Conservation (phyloP, 2,888 invertebrate species). For the Aelia acuminata region DNA sequence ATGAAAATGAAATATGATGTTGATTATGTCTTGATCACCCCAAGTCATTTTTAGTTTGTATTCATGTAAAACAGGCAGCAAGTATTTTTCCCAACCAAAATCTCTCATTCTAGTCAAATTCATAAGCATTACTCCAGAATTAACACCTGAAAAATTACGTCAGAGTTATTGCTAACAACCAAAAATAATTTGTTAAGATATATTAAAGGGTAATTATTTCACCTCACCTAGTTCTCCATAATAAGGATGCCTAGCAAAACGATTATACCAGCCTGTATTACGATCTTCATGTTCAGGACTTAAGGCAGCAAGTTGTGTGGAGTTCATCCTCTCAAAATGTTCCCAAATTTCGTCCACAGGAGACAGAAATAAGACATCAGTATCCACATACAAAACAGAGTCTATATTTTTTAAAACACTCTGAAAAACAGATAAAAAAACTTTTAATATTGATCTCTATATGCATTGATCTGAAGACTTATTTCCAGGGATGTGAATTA, state of each 20-base stretch:
- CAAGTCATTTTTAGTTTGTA: constrained; percentile 91
- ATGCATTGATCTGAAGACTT: too few species aligned
- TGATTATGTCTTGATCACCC: constrained; percentile 98
- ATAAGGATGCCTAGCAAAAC: constrained; percentile 95
- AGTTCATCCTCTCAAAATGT: constrained; percentile 86
- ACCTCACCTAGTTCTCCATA: constrained; percentile 89
- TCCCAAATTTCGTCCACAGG: constrained; percentile 87
- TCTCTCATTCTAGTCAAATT: constrained; percentile 91
- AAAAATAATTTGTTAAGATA: background rate
- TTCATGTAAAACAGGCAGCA: constrained; percentile 86
- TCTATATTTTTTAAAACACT: constrained; percentile 83
- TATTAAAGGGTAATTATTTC: constrained; percentile 62
- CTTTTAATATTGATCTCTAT: too few species aligned
- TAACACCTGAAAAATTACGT: constrained; percentile 79
- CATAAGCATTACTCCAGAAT: constrained; percentile 98
- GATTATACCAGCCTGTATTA: constrained; percentile 95
- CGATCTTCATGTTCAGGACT: constrained; percentile 92
- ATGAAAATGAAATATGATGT: constrained; percentile 89
- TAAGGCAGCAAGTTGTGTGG: constrained; percentile 88
- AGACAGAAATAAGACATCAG: constrained; percentile 89
- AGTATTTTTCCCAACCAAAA: constrained; percentile 88
- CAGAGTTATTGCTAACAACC: background rate
- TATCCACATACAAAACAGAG: constrained; percentile 91
- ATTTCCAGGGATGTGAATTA: too few species aligned
- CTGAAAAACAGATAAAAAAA: too few species aligned